Conservation (phyloP, 2,888 invertebrate species). For the Gisinianus flammeolus region DNA sequence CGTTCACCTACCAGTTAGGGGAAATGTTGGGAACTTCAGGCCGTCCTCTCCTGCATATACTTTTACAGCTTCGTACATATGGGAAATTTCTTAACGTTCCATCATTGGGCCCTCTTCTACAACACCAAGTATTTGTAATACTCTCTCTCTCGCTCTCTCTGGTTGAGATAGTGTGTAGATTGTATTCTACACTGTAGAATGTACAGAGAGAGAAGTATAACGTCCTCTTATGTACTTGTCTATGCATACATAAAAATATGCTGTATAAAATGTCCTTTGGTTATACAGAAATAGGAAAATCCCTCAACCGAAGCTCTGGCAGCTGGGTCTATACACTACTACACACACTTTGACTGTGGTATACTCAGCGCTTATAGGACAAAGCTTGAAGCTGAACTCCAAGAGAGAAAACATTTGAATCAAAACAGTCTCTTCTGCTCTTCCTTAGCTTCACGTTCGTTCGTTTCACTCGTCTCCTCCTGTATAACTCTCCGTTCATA, state of each 20-base stretch:
- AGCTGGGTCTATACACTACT: too few relatives aligned
- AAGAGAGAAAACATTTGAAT: constrained; percentile 8
- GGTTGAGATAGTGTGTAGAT: background rate
- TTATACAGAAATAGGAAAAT: background rate
- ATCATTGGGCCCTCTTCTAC: background rate
- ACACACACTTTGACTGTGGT: too few relatives aligned
- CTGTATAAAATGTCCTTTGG: background rate
- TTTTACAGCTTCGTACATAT: background rate
- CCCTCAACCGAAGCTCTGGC: constrained; percentile 6
- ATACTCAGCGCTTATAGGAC: too few relatives aligned
- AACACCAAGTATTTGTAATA: too few relatives aligned
- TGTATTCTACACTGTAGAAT: background rate
- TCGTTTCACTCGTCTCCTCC: background rate
- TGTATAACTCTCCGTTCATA: background rate
- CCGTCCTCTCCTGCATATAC: background rate
- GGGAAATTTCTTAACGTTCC: background rate
- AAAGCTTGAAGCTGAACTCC: background rate
- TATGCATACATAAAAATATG: background rate
- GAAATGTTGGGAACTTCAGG: background rate
- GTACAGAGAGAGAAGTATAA: constrained; percentile 15
- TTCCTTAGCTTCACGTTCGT: constrained; percentile 24
- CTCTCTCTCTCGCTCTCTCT: too few relatives aligned
- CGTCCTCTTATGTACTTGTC: background rate
- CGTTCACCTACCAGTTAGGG: background rate
- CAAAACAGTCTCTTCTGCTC: constrained; percentile 25